Conservation (phyloP, 2,888 invertebrate species). For the Petrolisthes cinctipes region DNA sequence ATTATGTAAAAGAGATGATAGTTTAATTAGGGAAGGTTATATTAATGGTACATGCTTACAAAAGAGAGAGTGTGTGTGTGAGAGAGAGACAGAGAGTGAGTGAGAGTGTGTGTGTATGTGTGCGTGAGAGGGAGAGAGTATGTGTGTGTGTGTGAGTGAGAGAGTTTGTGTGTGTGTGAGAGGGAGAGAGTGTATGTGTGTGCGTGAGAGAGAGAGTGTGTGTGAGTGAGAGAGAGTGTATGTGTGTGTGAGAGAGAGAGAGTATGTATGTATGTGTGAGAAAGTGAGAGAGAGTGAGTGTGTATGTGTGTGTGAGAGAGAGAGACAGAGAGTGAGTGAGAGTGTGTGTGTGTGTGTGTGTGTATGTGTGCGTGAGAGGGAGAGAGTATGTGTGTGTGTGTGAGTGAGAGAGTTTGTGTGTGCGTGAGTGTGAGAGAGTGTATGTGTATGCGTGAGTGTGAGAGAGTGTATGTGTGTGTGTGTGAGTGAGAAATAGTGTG, state of each 20-base stretch:
- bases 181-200: conserved; percentile 2
- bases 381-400: too few relatives aligned
- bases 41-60: too few relatives aligned
- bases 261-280: conserved; percentile 11
- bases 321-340: not conserved
- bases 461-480: too few relatives aligned
- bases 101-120: conserved; percentile 15
- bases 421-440: too few relatives aligned
- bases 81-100: not conserved
- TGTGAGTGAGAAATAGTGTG: too few relatives aligned
- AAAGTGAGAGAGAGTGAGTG: not conserved
- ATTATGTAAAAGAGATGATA: too few relatives aligned
- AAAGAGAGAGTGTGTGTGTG: not conserved
- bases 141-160: conserved; percentile 14
- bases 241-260: conserved; percentile 4
- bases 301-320: conserved; percentile 22
- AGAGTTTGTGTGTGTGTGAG: conserved; percentile 10
- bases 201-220: conserved; percentile 12
- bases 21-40: too few relatives aligned
- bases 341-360: not conserved
- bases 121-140: conserved; percentile 6
- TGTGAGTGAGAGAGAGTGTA: conserved; percentile 9
- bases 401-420: too few relatives aligned
- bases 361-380: not conserved
- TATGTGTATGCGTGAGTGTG: too few relatives aligned